Evolutionary conservation across 2,888 invertebrate species (phyloP).

Genomic region (Acleris holmiana): DNA sequence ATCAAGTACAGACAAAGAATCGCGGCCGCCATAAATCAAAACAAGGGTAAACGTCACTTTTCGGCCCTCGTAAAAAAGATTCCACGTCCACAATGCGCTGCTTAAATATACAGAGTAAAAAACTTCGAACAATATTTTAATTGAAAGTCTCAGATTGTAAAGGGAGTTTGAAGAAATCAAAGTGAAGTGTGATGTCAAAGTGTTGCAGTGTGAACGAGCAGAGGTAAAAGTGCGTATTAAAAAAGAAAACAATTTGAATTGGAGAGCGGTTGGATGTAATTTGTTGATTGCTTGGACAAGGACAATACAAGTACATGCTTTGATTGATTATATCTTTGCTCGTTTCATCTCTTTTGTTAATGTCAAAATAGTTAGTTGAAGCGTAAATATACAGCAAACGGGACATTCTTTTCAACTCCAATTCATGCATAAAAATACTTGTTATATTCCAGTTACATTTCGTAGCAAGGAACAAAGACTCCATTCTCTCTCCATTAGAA

Average conservation of each 20-base stretch:
- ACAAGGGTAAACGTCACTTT: slow-evolving; percentile 67
- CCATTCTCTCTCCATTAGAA: slow-evolving; percentile 23
- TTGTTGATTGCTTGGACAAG: slow-evolving; percentile 52
- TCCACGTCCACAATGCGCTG: slow-evolving; percentile 44
- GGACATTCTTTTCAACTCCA: too few relatives aligned
- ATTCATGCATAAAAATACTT: too few relatives aligned
- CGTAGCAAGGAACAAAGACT: slow-evolving; percentile 21
- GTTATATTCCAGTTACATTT: too few relatives aligned
- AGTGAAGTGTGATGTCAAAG: slow-evolving; percentile 42
- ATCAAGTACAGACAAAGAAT: slow-evolving; percentile 59
- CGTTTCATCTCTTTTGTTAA: too few relatives aligned
- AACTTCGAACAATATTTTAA: slow-evolving; percentile 2
- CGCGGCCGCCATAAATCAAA: slow-evolving; percentile 61
- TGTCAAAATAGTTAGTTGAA: too few relatives aligned
- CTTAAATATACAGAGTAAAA: slow-evolving; percentile 38
- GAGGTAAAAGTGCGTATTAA: slow-evolving; percentile 56
- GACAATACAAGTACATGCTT: slow-evolving; percentile 13
- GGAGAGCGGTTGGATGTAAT: slow-evolving; percentile 55
- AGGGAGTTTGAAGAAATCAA: background rate
- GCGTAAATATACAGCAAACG: too few relatives aligned
- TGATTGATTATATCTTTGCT: too few relatives aligned
- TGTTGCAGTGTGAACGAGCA: slow-evolving; percentile 42
- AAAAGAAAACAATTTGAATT: slow-evolving; percentile 59
- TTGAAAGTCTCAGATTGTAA: slow-evolving; percentile 6
- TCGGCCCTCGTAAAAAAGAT: slow-evolving; percentile 63